These are phyloP conservation scores for Nerophis lumbriciformis DNA, from an alignment of 2,113 vertebrate species.

Conservation along the genomic window DNA sequence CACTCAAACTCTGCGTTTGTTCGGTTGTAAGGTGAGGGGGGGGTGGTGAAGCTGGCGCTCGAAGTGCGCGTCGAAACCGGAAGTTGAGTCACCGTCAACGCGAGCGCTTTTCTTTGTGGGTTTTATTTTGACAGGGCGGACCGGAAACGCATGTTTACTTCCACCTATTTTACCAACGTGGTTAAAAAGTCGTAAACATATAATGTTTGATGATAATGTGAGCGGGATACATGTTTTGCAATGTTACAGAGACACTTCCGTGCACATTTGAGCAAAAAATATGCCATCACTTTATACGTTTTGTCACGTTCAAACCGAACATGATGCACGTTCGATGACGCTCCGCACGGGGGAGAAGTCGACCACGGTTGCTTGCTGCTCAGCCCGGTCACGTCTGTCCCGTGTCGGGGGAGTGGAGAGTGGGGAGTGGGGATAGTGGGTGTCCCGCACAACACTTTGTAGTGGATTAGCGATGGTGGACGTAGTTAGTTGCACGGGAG, in stretches of 20 bases:
- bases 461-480: neutral
- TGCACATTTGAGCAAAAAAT: constrained; percentile 2
- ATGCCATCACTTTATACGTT: constrained; percentile 14
- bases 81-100: constrained; percentile 5
- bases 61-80: constrained; percentile 6
- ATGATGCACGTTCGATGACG: constrained; percentile 35
- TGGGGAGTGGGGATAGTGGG: constrained; percentile 28
- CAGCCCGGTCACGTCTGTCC: constrained; percentile 53
- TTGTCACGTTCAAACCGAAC: too few species aligned
- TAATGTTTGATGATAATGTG: too few species aligned
- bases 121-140: constrained; percentile 17
- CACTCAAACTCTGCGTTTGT: neutral
- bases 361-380: constrained; percentile 40
- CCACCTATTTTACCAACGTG: constrained; percentile 21
- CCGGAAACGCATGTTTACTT: neutral
- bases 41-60: neutral
- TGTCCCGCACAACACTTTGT: constrained; percentile 28
- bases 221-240: too few species aligned
- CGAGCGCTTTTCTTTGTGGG: fast-evolving
- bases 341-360: constrained; percentile 51
- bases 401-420: neutral
- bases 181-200: neutral
- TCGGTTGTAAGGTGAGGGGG: neutral
- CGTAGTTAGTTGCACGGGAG: constrained; percentile 16
- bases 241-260: neutral